Base-by-base conservation (phyloP, 2,797 vertebrate genomes). In the Lepus townsendii region DNA sequence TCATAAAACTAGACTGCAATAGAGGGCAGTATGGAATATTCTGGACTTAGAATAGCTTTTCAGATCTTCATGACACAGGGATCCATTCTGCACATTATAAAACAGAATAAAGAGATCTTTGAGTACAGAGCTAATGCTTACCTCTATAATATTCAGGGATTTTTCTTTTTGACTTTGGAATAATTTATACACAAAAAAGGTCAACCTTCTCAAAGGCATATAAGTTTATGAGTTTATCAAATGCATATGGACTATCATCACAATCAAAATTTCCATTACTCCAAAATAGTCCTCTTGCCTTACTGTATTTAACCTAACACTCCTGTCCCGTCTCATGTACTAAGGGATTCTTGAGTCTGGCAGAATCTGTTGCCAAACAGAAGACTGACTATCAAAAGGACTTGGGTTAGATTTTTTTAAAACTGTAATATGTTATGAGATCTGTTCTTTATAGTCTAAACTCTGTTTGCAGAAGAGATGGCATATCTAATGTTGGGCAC, bases 191-290 rank as follows among this genome's bases (percentile, higher is more conserved):
- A 78, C 24, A 72, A 72, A 62, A 66, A 66, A 68, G 52, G 57
- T 68, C 7, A 82, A 17, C 38, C 65, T 83, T 87, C 65, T 26
- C 7, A 47, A 90, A 90, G 83, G n/a, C 1, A 76, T 20, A 83
- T 7, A 83, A 72, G 78, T 87, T 71, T 72, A 32, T 35, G 38
- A 83, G 17, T 71, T 88, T 66, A 13, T 86, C n/a, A 78, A 94
- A 87, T 62, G 16, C 20, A 88, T 63, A 80, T 17, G 24, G 30
- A 13, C 22, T 13, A 77, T 14, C 3, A 83, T 7, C 14, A 78
- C 3, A 68, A 72, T 27, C 63, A 75, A 82, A 42, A 90, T 72
- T 82, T 77, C 27, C 30, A 52, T 66, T 47, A 82, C 47, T 32
- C 7, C 42, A 72, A 71, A 89, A 76, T 47, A 54, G 79, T 76